A percentile compares a stretch with the other conserved stretches of the same genome.
Conservation (phyloP, 2,113 vertebrate genomes). For the Neolamprologus cancellatus region DNA sequence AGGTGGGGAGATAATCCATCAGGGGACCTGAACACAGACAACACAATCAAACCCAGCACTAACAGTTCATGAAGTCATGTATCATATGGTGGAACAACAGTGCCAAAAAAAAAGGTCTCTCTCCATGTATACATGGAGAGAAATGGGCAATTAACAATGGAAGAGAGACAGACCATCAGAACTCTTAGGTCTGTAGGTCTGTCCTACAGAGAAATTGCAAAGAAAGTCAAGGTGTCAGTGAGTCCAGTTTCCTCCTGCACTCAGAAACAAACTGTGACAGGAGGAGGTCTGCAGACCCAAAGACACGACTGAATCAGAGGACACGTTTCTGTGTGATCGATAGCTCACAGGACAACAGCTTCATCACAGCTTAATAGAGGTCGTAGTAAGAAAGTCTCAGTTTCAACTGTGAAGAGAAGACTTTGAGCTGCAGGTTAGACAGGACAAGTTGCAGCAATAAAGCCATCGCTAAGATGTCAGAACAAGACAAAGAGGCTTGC, state of each 20-base stretch:
- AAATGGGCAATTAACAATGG: no score
- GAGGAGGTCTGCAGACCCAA: not conserved
- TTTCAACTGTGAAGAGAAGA: not conserved
- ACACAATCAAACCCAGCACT: not conserved
- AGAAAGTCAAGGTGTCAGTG: not conserved
- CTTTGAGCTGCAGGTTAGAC: not conserved
- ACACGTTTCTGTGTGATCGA: rapidly evolving
- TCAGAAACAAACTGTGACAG: not conserved
- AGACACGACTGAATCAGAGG: not conserved
- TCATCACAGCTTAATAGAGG: rapidly evolving
- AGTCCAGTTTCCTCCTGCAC: not conserved
- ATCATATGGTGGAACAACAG: not conserved
- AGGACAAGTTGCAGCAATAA: not conserved
- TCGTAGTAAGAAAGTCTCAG: not conserved
- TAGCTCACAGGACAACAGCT: rapidly evolving
- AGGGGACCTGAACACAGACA: constrained; percentile 78
- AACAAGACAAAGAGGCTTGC: not conserved
- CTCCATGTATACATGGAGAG: no score
- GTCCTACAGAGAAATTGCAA: not conserved
- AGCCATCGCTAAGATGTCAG: not conserved
- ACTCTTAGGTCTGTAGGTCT: not conserved
- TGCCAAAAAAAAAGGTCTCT: no score
- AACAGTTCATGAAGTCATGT: rapidly evolving
- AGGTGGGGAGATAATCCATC: constrained; percentile 93
- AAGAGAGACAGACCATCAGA: not conserved